Conservation (phyloP, 2,888 invertebrate genomes). For the Pseudococcus viburni region DNA sequence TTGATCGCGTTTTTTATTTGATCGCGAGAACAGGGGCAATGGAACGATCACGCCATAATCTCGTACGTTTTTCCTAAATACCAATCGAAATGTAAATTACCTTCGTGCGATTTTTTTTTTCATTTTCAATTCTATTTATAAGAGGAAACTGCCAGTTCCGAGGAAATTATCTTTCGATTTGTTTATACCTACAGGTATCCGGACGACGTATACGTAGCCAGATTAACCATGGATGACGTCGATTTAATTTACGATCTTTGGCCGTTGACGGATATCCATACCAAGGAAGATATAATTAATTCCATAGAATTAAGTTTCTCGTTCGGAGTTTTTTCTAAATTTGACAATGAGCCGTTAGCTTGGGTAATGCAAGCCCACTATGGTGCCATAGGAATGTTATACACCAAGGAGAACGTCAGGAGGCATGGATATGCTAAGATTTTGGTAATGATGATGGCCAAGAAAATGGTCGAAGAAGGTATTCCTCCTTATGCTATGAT, state of each 20-base stretch:
- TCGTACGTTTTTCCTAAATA: conserved; percentile 30
- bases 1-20: conserved; percentile 24
- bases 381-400: conserved; percentile 33
- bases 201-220: background rate
- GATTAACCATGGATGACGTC: conserved; percentile 8
- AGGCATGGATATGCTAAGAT: conserved; percentile 43
- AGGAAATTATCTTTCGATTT: background rate
- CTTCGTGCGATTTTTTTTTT: background rate
- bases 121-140: background rate
- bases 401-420: conserved; percentile 24
- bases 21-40: conserved; percentile 21
- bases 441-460: conserved; percentile 34
- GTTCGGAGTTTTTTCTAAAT: background rate
- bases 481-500: conserved; percentile 35
- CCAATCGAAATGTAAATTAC: conserved; percentile 46
- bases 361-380: conserved; percentile 49
- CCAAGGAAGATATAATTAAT: conserved; percentile 34
- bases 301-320: background rate
- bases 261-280: conserved; percentile 34
- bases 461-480: background rate
- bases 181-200: conserved; percentile 3
- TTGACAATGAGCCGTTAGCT: background rate
- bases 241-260: conserved; percentile 36
- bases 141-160: background rate
- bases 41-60: conserved; percentile 51